Evolutionary conservation across 2,113 vertebrate species (phyloP).

Genomic region (Cricetomys ansorgei): DNA sequence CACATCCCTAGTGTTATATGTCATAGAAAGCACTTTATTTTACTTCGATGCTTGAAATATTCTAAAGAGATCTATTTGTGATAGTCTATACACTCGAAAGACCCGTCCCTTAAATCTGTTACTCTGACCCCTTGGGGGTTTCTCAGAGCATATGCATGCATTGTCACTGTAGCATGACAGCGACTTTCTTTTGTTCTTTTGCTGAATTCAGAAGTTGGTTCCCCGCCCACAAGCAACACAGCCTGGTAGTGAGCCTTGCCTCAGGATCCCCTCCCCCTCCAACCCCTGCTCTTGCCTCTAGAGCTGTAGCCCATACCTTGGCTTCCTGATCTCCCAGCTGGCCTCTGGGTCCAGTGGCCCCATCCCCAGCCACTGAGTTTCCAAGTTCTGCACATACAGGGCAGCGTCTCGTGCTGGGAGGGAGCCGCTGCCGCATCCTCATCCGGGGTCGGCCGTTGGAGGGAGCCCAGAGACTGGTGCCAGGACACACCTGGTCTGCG

Average conservation of each 20-base stretch:
- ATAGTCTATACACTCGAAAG: neutral
- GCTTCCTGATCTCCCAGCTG: no score
- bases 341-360: neutral
- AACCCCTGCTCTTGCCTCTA: neutral
- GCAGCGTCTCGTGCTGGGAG: no score
- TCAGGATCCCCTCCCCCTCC: no score
- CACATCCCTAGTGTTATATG: neutral
- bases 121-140: neutral
- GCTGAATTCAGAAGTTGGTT: accelerated
- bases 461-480: accelerated
- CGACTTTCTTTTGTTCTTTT: neutral
- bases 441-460: no score
- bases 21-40: neutral
- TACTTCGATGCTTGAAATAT: neutral
- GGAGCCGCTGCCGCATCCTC: neutral
- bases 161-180: neutral
- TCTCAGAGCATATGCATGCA: neutral
- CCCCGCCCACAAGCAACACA: neutral
- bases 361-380: neutral
- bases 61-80: no score
- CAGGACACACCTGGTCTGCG: neutral
- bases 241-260: neutral
- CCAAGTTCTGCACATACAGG: neutral
- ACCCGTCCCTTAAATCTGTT: neutral
- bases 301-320: no score